phyloP scores from a whole-genome alignment of 2,113 vertebrate genomes.

The Trinectes maculatus region DNA sequence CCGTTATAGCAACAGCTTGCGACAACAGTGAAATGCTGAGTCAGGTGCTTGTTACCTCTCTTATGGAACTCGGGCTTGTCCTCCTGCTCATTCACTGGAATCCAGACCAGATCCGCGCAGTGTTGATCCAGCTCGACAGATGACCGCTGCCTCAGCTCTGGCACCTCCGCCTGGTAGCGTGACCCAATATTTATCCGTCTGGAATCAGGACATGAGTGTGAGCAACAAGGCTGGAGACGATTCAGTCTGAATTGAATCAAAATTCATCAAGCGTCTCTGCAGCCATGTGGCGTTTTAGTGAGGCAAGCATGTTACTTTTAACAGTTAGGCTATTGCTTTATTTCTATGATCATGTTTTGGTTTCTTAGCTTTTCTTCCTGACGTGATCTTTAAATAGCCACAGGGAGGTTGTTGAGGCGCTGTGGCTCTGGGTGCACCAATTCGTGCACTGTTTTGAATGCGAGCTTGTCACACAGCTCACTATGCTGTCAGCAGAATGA shows the following conservation, averaged over 20 bases:
- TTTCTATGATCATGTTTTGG: constrained; percentile 12
- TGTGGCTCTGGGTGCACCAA: not conserved
- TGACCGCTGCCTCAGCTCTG: constrained; percentile 84
- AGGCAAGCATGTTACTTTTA: not conserved
- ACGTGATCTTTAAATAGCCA: constrained; percentile 42
- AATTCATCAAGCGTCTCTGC: not conserved
- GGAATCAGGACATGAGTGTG: constrained; percentile 25
- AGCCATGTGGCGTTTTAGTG: not conserved
- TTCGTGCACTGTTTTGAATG: constrained; percentile 6
- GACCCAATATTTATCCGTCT: constrained; percentile 96
- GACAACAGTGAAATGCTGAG: not conserved
- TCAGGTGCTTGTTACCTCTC: constrained; percentile 79
- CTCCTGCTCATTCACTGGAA: constrained; percentile 83
- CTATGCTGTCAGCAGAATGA: constrained; percentile 15
- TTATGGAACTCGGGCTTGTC: constrained; percentile 81
- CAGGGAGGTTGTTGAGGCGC: constrained; percentile 10
- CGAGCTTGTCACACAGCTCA: not conserved
- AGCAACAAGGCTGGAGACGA: not conserved
- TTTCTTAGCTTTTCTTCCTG: constrained; percentile 17
- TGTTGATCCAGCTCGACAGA: constrained; percentile 86
- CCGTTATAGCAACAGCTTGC: too few species aligned
- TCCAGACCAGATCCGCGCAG: constrained; percentile 91
- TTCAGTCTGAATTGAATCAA: not conserved
- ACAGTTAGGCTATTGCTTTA: not conserved
- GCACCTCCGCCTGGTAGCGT: constrained; percentile 96